A percentile compares a stretch with the other conserved stretches of the same genome.
phyloP scores from a whole-genome alignment of 2,797 vertebrate genomes.

The Tenualosa ilisha region DNA sequence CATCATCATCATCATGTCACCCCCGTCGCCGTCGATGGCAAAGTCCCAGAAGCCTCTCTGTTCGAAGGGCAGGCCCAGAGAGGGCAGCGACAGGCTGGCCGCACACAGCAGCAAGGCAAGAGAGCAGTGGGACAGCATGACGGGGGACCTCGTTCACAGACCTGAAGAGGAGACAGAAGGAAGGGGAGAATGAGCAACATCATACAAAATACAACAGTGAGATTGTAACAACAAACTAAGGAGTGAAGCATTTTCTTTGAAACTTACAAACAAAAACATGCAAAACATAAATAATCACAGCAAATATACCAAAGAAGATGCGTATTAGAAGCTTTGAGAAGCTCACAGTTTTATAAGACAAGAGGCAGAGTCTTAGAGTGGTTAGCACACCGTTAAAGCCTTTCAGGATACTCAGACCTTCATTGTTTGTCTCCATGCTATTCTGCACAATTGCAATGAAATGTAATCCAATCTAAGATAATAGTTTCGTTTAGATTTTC shows the following conservation, averaged over 20 bases:
- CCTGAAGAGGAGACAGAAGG: constrained; percentile 23
- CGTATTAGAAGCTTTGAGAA: not conserved
- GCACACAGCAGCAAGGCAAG: constrained; percentile 69
- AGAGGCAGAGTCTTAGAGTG: not conserved
- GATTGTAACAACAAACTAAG: not conserved
- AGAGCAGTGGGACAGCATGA: constrained; percentile 49
- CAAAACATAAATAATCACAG: not conserved
- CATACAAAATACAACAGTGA: not conserved
- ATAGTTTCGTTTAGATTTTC: not conserved
- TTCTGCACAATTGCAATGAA: not conserved
- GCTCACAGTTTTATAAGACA: not conserved
- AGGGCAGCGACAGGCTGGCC: constrained; percentile 67
- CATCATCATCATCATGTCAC: constrained; percentile 73
- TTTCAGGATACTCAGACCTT: not conserved
- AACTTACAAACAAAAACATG: not conserved
- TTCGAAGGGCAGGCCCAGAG: constrained; percentile 82
- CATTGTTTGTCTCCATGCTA: not conserved
- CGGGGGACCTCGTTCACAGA: not conserved
- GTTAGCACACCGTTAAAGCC: not conserved
- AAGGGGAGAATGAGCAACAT: not conserved
- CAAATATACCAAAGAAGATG: not conserved
- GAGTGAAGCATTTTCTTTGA: not conserved
- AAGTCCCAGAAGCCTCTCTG: constrained; percentile 92
- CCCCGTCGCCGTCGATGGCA: constrained; percentile 75
- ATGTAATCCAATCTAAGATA: not conserved